A percentile compares a stretch with the other conserved stretches of the same genome.
Evolutionary conservation across 2,113 vertebrate species (phyloP).

Genomic region (Leucopsar rothschildi): DNA sequence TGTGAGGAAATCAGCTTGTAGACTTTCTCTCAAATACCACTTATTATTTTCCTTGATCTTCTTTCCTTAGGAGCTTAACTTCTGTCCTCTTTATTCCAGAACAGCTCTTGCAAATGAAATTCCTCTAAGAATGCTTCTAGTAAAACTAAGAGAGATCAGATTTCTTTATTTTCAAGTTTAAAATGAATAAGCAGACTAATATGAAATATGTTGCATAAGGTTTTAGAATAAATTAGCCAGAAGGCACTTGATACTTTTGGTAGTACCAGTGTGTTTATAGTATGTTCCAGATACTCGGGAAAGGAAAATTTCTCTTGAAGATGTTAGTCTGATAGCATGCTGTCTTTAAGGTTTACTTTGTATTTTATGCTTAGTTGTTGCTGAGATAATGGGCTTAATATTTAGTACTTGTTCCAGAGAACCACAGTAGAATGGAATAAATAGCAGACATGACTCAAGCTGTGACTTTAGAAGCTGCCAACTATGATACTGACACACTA

Average conservation of each 20-base stretch:
- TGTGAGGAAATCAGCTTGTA: not conserved
- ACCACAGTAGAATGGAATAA: not conserved
- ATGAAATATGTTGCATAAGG: not conserved
- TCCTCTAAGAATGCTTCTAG: slow-evolving; percentile 2
- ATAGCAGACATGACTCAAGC: slow-evolving; percentile 34
- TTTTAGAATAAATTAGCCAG: slow-evolving; percentile 14
- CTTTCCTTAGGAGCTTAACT: not conserved
- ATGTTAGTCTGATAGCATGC: not conserved
- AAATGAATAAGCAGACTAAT: slow-evolving; percentile 16
- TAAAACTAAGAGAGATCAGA: not conserved
- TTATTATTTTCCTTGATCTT: not conserved
- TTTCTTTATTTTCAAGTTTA: slow-evolving; percentile 9
- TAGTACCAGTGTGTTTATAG: slow-evolving; percentile 8
- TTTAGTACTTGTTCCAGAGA: slow-evolving; percentile 7
- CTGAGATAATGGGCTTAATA: slow-evolving; percentile 4
- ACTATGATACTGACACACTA: not conserved
- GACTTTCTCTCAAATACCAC: not conserved
- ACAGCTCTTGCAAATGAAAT: not conserved
- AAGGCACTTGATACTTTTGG: slow-evolving; percentile 29
- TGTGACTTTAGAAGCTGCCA: slow-evolving; percentile 9
- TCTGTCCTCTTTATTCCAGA: not conserved
- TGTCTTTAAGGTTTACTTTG: slow-evolving; percentile 11
- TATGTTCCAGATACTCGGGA: not conserved
- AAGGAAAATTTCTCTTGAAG: not conserved
- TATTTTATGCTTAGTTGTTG: slow-evolving; percentile 13